Conservation (phyloP, 2,888 invertebrate species). For the Hoplodrina ambigua region DNA sequence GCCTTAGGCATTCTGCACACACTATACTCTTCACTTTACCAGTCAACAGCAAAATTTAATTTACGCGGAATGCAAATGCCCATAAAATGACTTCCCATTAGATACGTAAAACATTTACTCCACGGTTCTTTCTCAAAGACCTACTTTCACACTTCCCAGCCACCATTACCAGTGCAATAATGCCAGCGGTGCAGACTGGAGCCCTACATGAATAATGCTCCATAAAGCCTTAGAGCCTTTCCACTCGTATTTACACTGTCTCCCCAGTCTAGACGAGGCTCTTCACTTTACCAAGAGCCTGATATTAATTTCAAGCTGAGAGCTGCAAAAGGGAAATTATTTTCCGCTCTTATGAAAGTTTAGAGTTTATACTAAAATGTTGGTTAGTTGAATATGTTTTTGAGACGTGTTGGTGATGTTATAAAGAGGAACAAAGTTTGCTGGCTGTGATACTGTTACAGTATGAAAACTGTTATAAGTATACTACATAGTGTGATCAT, state of each 20-base stretch:
- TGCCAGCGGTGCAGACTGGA: constrained; percentile 12
- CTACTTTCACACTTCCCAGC: constrained; percentile 24
- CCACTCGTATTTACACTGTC: constrained; percentile 47
- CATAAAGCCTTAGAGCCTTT: constrained; percentile 19
- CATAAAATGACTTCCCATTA: not conserved
- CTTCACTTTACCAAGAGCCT: constrained; percentile 51
- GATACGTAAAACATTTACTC: constrained; percentile 1
- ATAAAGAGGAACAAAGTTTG: constrained; percentile 6
- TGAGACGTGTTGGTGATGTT: constrained; percentile 3
- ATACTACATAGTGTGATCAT: too few relatives aligned
- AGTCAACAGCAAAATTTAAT: too few relatives aligned
- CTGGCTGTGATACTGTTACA: not conserved
- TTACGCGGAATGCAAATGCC: not conserved
- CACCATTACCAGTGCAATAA: constrained; percentile 35
- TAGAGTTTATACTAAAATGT: constrained; percentile 21
- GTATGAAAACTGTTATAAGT: constrained; percentile 1
- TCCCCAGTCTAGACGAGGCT: constrained; percentile 60
- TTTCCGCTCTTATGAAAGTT: constrained; percentile 37
- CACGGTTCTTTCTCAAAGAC: constrained; percentile 8
- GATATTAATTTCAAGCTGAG: constrained; percentile 54
- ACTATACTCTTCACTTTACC: too few relatives aligned
- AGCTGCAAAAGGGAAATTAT: constrained; percentile 48
- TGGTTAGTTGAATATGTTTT: not conserved
- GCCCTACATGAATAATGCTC: constrained; percentile 35
- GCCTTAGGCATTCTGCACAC: too few relatives aligned